phyloP scores from a whole-genome alignment of 2,888 invertebrate species.

The Napeogenes sylphis region DNA sequence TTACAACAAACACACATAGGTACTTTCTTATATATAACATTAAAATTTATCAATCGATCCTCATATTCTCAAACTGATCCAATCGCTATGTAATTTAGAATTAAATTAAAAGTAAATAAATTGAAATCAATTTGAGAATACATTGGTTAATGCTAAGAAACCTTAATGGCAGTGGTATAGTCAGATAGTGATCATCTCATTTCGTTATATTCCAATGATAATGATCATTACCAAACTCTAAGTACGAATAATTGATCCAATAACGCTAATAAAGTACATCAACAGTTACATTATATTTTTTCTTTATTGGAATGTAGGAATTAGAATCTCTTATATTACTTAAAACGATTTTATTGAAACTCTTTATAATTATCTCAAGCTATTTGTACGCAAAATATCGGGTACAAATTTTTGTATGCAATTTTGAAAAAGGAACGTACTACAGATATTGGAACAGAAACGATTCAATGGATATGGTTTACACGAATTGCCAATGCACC shows the following conservation, averaged over 20 bases:
- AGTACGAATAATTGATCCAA: slow-evolving; percentile 72
- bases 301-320: slow-evolving; percentile 52
- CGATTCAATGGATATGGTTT: not conserved
- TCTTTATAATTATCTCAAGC: slow-evolving; percentile 24
- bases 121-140: slow-evolving; percentile 22
- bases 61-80: slow-evolving; percentile 20
- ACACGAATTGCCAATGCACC: slow-evolving; percentile 20
- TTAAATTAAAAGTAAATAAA: slow-evolving; percentile 10
- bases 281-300: slow-evolving; percentile 38
- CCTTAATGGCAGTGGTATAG: slow-evolving; percentile 60
- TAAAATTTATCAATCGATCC: slow-evolving; percentile 31
- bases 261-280: slow-evolving; percentile 47
- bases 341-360: slow-evolving; percentile 21
- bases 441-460: no score
- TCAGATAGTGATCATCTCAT: slow-evolving; percentile 48
- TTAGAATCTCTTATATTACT: slow-evolving; percentile 27
- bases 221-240: slow-evolving; percentile 59
- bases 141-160: slow-evolving; percentile 28
- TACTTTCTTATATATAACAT: slow-evolving; percentile 34
- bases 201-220: slow-evolving; percentile 32
- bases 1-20: slow-evolving; percentile 40
- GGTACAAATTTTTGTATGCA: slow-evolving; percentile 20
- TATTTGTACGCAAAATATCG: slow-evolving; percentile 35
- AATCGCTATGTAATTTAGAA: slow-evolving; percentile 8
- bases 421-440: not conserved